Base-by-base conservation (phyloP, 2,113 vertebrate species). In the Callocephalon fimbriatum region DNA sequence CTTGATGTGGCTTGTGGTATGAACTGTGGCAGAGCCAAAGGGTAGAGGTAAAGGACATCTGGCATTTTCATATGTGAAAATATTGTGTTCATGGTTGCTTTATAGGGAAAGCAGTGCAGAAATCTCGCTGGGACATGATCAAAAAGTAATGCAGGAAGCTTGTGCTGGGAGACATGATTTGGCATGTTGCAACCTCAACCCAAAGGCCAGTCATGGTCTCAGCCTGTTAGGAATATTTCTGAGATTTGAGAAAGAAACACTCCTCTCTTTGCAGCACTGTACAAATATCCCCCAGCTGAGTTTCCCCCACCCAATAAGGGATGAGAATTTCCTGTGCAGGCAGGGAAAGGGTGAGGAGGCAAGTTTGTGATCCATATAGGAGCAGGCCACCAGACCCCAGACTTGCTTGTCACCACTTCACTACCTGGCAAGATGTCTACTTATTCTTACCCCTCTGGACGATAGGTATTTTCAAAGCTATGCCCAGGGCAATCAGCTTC, bases 221-320 rank as follows among this genome's bases (percentile, higher is more conserved):
- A 86, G 45, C 21, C 45, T 86, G 19, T 35, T 56, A 29, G 27
- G 4, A 3, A 4, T 48, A 61, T n/a, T 75, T 80, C 50, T 27
- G 21, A 88, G 35, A 45, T 74, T 44, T 86, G 61, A 74, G 61
- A 73, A 73, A 79, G 35, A 53, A 76, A 77, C 12, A 29, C 6
- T 63, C 0, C 2, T 37, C 18, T 59, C 32, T 67, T 61, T 85
- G 53, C 53, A 87, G 26, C 19, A 48, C 9, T 68, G 51, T 68
- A 31, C 47, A 73, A 53, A 61, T 27, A 37, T 6, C 40, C 47
- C 25, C 7, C 45, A 71, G 0, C 2, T 48, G 56, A 89, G 6
- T 17, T 73, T 4, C 10, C 6, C 12, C 3, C 6, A n/a, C 19
- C 4, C 3, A 1, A 7, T 42, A 45, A 16, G 31, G 15, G 26